phyloP scores from a whole-genome alignment of 2,113 vertebrate genomes.

The Pedionomus torquatus region DNA sequence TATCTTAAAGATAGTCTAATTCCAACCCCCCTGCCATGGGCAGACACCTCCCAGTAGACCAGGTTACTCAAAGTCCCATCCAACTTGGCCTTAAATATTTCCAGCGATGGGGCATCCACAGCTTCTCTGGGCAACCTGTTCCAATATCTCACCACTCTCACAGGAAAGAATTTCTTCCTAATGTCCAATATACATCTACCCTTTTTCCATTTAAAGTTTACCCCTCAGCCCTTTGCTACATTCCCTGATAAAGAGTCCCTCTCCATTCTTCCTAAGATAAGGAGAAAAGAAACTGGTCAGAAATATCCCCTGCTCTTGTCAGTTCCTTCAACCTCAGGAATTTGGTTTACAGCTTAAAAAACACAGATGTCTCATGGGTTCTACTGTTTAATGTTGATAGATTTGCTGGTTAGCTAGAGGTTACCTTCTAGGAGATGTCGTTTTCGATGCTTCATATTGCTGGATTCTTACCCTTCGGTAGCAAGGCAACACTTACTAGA shows the following conservation, averaged over 20 bases:
- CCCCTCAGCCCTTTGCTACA: background rate
- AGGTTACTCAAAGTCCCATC: background rate
- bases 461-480: background rate
- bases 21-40: background rate
- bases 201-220: background rate
- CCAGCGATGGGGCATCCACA: background rate
- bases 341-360: background rate
- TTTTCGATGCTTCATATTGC: background rate
- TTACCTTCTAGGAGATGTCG: constrained; percentile 27
- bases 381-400: constrained; percentile 16
- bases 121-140: background rate
- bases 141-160: background rate
- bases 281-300: background rate
- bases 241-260: background rate
- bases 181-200: background rate
- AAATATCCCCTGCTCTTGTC: background rate
- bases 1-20: background rate
- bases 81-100: background rate
- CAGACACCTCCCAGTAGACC: background rate
- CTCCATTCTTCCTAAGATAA: background rate
- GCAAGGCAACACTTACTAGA: background rate
- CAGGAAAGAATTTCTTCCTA: background rate
- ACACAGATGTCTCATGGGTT: background rate
- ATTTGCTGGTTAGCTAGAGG: constrained; percentile 41
- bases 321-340: background rate